Evolutionary conservation across 2,113 vertebrate species (phyloP), one percentile per base, ranked within the genome.

Genomic region (Ancistrus triradiatus): DNA sequence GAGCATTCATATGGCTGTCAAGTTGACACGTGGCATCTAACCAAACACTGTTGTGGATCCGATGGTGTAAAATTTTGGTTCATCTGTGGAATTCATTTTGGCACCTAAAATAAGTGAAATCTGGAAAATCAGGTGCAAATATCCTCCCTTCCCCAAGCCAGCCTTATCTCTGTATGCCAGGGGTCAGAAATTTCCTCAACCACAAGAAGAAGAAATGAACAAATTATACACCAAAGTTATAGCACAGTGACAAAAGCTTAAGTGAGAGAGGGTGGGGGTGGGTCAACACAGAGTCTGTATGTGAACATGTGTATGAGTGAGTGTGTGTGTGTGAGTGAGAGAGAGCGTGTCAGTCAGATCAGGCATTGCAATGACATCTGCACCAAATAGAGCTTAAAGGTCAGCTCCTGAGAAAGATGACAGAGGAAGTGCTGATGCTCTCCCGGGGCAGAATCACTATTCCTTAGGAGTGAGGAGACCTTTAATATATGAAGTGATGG

Each of bases 311-410:
- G 50, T 69, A 9, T 19, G 42, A 50, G 55, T 33, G 46, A 18
- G 49, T 27, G 64, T 56, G 47, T 40, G 22, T 33, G 21, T 46
- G 17, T 11, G 9, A 43, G 46, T 53, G 48, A 47, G 53, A 50
- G 1, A 4, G 58, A 40, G 60, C 66, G 68, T 71, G 52, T 74
- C 53, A 46, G 52, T 77, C 62, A 62, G 56, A 63, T 58, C n/a
- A 35, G 47, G 59, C 51, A 25, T 71, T 40, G 52, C 44, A 63
- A 44, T 57, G 60, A 67, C 63, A 62, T 73, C 69, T 21, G 37
- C 60, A 51, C 73, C 70, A 52, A 68, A 70, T 61, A 38, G 57
- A 68, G 62, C 67, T 68, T 70, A 78, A 78, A 73, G 76, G 76
- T 78, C 73, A 75, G 43, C 49, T 75, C 55, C 59, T 66, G 53